Evolutionary conservation across 2,113 vertebrate species (phyloP), one percentile per base, ranked within the genome.

Genomic region (Datnioides undecimradiatus): DNA sequence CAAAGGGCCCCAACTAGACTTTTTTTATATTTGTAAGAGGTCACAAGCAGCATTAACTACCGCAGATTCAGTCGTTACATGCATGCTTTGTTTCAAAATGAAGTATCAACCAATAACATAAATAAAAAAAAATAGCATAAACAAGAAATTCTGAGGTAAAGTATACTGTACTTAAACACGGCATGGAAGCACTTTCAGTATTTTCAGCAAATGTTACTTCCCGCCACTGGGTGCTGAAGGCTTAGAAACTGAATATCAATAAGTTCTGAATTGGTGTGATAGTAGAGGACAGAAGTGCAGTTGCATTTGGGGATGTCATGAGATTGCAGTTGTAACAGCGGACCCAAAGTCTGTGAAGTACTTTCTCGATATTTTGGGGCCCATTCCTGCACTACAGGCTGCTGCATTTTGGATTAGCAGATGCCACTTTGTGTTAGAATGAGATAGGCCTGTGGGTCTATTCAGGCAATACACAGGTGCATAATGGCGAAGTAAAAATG

Each of bases 381-480:
- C 80, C 27, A 2, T 80, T 63, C 17, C 41, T 73, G 29, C 8
- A 1, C 80, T 74, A 46, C 60, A 21, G 84, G 77, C 82, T 76
- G 71, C 76, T 73, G 64, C 85, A 74, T 79, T 91, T 84, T 71
- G 80, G 86, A 92, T 88, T 88, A 91, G 82, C 85, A 88, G 83
- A 83, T 80, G 82, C 75, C 75, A 66, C 88, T 91, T 86, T 90
- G 92, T 90, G 90, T 46, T 34, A 38, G 70, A 65, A 49, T 38
- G 85, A 90, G 90, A 93, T 91, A 87, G 88, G 84, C 82, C 48
- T 54, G 49, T 57, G 66, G 62, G 52, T 84, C 77, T 67, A 75
- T 87, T 88, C 76, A 89, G 74, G 62, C 78, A 79, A 72, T 60
- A 74, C 89, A 82, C 90, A 89, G 91, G 91, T 91, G 76, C 84